Conservation (phyloP, 2,888 invertebrate species). For the Malthinus flaveolus region DNA sequence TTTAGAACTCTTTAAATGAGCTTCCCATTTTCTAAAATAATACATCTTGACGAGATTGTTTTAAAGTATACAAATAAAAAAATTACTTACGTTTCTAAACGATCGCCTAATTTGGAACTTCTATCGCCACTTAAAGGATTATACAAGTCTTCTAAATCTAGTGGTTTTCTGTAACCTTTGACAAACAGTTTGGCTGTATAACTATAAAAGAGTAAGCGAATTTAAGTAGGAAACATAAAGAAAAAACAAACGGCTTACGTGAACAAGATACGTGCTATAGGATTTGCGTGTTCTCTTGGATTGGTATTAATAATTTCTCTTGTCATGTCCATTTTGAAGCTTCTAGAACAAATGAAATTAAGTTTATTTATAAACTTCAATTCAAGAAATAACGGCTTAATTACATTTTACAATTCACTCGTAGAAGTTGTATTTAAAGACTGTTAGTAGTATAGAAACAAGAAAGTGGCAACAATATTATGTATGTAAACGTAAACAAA, state of each 20-base stretch:
- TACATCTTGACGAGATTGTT: not conserved
- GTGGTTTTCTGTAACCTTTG: not conserved
- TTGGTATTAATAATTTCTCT: conserved; percentile 3
- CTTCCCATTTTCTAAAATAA: conserved; percentile 66
- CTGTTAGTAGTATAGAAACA: too few species aligned
- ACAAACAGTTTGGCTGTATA: not conserved
- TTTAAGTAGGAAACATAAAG: not conserved
- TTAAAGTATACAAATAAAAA: not conserved
- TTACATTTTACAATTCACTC: too few species aligned
- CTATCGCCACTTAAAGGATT: not conserved
- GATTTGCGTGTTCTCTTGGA: not conserved
- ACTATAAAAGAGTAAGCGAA: not conserved
- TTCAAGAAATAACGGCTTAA: not conserved
- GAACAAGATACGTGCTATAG: not conserved
- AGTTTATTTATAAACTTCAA: not conserved
- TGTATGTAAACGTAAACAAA: too few species aligned
- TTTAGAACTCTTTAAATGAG: conserved; percentile 63
- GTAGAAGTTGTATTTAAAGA: too few species aligned
- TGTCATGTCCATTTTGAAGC: not conserved
- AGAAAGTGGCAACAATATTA: too few species aligned
- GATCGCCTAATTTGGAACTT: not conserved
- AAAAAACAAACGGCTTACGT: not conserved
- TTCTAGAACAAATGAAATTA: not conserved
- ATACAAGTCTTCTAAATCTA: not conserved
- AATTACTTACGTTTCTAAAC: not conserved